phyloP scores from a whole-genome alignment of 1,140 invertebrate genomes.

The Drosophila varians region DNA sequence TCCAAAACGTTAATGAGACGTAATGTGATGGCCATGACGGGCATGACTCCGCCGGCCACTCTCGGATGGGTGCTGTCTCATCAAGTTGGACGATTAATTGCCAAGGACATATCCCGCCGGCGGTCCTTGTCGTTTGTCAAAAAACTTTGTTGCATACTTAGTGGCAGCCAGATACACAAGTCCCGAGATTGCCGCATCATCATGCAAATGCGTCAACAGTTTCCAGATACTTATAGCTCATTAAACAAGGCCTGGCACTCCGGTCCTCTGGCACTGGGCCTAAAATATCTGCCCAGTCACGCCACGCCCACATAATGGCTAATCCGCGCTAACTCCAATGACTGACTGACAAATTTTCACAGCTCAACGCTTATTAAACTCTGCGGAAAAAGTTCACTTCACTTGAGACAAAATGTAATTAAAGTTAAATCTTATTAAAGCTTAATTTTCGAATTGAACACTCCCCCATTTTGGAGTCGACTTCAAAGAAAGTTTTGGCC shows the following conservation, averaged over 20 bases:
- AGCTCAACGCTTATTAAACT: conserved; percentile 62
- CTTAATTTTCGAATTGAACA: neutral
- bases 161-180: conserved; percentile 33
- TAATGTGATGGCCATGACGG: conserved; percentile 74
- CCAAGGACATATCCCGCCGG: conserved; percentile 41
- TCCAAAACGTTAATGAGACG: conserved; percentile 73
- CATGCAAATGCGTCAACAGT: conserved; percentile 52
- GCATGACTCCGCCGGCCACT: conserved; percentile 26
- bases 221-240: conserved; percentile 77
- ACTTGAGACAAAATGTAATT: neutral
- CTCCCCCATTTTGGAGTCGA: conserved; percentile 3
- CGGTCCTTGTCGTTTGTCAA: conserved; percentile 70
- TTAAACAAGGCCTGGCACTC: conserved; percentile 46
- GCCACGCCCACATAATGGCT: conserved; percentile 62
- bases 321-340: neutral
- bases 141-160: conserved; percentile 77
- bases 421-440: neutral
- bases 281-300: conserved; percentile 49
- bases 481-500: conserved; percentile 22
- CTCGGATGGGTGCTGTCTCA: conserved; percentile 35
- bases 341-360: conserved; percentile 64
- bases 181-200: conserved; percentile 34
- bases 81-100: conserved; percentile 65
- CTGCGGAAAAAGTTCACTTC: conserved; percentile 50
- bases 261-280: conserved; percentile 19